Base-by-base conservation (phyloP, 2,113 vertebrate genomes). In the Erinaceus europaeus region DNA sequence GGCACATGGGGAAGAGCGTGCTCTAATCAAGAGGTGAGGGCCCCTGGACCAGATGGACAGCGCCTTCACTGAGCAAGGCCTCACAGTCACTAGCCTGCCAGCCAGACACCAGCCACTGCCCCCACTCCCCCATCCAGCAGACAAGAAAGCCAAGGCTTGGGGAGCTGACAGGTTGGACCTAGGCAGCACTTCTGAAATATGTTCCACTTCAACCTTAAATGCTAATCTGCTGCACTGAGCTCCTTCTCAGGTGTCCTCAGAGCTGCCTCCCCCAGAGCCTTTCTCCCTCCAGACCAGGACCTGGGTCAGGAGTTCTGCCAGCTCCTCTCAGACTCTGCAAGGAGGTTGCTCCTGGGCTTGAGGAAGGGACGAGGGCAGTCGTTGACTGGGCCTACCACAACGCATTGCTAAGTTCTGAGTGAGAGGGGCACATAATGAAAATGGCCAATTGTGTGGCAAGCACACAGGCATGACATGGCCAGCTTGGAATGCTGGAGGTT, bases 401-500 rank as follows among this genome's bases (percentile, higher is more conserved):
- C n/a, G n/a, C n/a, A n/a, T n/a, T n/a, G n/a, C n/a, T n/a, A n/a
- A n/a, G n/a, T n/a, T n/a, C n/a, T n/a, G n/a, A n/a, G n/a, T n/a
- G n/a, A n/a, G n/a, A n/a, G n/a, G n/a, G n/a, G n/a, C n/a, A n/a
- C n/a, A n/a, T n/a, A n/a, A n/a, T n/a, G n/a, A n/a, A n/a, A n/a
- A n/a, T n/a, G n/a, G n/a, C n/a, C n/a, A n/a, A n/a, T n/a, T n/a
- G n/a, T n/a, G n/a, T n/a, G n/a, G n/a, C n/a, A n/a, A n/a, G n/a
- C n/a, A n/a, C n/a, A n/a, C n/a, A n/a, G n/a, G n/a, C n/a, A n/a
- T n/a, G n/a, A n/a, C n/a, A n/a, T 94, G 94, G 89, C 95, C 94
- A 94, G 87, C 92, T 94, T 95, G 88, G 94, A 96, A 92, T 94
- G 94, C 93, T 87, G 94, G 92, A 92, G 94, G 94, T 91, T 93